Evolutionary conservation across 2,113 vertebrate species (phyloP).

Genomic region (Callaeas wilsoni): DNA sequence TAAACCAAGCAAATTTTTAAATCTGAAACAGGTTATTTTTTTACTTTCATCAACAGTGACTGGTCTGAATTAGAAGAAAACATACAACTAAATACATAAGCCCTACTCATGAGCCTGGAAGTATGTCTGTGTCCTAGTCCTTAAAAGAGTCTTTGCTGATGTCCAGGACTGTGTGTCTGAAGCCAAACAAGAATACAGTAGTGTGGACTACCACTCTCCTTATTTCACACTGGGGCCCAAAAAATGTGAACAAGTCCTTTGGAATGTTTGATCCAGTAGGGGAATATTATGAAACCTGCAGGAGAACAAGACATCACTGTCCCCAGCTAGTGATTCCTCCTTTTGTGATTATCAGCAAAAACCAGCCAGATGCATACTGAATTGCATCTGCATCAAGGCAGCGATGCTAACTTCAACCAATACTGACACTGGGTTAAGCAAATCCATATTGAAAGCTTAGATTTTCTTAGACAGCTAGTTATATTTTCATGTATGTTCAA

Average conservation of each 20-base stretch:
- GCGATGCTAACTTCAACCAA: background rate
- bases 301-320: background rate
- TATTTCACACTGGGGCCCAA: background rate
- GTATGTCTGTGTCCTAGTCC: background rate
- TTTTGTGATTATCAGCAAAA: background rate
- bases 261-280: background rate
- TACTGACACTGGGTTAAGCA: background rate
- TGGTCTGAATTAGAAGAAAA: background rate
- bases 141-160: background rate
- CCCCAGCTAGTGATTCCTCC: background rate
- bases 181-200: background rate
- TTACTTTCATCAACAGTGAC: background rate
- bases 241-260: background rate
- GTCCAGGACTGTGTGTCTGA: no score
- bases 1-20: background rate
- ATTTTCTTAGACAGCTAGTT: background rate
- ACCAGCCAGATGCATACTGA: fast-evolving
- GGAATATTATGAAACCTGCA: background rate
- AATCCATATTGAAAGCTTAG: background rate
- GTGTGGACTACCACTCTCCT: background rate
- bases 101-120: background rate
- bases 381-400: background rate
- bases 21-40: background rate
- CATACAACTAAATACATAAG: background rate
- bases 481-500: background rate